phyloP scores from a whole-genome alignment of 2,113 vertebrate genomes.

The Dromaius novaehollandiae region DNA sequence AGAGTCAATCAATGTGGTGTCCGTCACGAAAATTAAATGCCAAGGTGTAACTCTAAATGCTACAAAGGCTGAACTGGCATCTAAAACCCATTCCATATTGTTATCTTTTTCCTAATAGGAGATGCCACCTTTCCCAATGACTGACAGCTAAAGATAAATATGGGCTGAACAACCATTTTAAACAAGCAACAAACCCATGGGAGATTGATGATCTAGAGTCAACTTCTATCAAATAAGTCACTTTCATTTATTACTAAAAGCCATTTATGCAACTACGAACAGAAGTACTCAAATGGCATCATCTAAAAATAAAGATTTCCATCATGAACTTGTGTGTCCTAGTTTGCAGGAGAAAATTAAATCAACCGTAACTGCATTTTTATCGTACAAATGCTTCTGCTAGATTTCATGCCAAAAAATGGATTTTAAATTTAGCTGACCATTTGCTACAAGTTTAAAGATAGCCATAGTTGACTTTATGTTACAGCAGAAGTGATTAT shows the following conservation, averaged over 20 bases:
- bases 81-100: background rate
- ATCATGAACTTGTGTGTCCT: conserved; percentile 42
- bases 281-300: conserved; percentile 66
- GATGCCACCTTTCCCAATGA: conserved; percentile 48
- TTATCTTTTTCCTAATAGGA: conserved; percentile 31
- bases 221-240: conserved; percentile 26
- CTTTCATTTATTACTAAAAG: conserved; percentile 57
- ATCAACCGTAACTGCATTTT: conserved; percentile 67
- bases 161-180: conserved; percentile 56
- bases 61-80: conserved; percentile 46
- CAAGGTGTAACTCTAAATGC: conserved; percentile 39
- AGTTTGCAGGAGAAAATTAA: conserved; percentile 67
- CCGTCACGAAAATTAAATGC: conserved; percentile 55
- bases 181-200: conserved; percentile 36
- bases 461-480: conserved; percentile 15
- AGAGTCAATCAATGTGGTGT: background rate
- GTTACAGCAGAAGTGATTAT: conserved; percentile 12
- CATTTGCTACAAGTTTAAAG: conserved; percentile 61
- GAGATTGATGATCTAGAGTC: conserved; percentile 48
- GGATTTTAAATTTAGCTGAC: conserved; percentile 79
- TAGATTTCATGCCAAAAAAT: conserved; percentile 63
- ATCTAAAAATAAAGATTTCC: conserved; percentile 75
- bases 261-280: conserved; percentile 45
- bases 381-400: conserved; percentile 68
- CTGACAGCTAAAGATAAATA: conserved; percentile 62